Base-by-base conservation (phyloP, 1,140 invertebrate genomes). In the Episyrphus balteatus region DNA sequence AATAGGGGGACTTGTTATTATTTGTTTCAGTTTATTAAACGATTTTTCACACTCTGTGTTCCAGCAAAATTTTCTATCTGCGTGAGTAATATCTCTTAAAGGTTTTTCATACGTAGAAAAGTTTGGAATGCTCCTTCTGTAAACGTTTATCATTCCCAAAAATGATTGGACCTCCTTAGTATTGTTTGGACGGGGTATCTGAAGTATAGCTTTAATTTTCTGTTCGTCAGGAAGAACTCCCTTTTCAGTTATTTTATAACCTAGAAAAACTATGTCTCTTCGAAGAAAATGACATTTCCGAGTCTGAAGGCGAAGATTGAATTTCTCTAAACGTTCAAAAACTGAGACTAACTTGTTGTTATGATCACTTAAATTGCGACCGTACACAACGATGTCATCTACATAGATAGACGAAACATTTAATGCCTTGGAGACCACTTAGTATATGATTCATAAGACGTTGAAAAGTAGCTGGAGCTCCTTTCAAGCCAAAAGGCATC, bases 401-500 rank as follows among this genome's bases (percentile, higher is more conserved):
- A n/a, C n/a, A n/a, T n/a, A 62, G 37, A 45, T 62, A 60, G 0
- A 51, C 51, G 12, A 53, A 13, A 26, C 50, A 50, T 12, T 38
- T 42, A 11, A 42, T 49, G 13, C 39, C 30, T 30, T 44, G 32
- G 1, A 48, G 17, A 3, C 39, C 47, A 12, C 36, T 42, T 7
- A 62, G 44, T 0, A 61, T 50, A 14, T 45, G 41, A 14, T 65
- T 54, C 46, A 65, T 60, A 1, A 55, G 21, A 12, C 55, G 12
- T 12, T 54, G 51, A 26, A 62, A 62, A 0, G 52, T 50, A 0
- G 50, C 49, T 9, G 67, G 63, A 7, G 53, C 58, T 15, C 55
- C 59, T 9, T 48, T 54, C 8, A 70, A 44, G 9, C 74, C 73
- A 47, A 73, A 71, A 19, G 71, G 63, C 59, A 75, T 66, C 9